phyloP scores from a whole-genome alignment of 2,888 invertebrate species.

The Drosophila recens region DNA sequence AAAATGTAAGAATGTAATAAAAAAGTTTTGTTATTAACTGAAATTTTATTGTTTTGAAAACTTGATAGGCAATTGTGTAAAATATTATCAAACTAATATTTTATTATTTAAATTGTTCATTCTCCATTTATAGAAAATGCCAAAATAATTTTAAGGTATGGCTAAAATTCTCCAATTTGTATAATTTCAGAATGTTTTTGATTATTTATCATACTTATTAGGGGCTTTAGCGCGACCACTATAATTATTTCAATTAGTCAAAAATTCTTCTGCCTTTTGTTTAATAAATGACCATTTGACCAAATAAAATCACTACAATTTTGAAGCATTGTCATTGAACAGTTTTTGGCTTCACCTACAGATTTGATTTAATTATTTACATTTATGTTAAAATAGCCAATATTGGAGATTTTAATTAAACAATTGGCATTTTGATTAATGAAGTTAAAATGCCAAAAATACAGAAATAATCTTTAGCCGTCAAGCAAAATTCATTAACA shows the following conservation, averaged over 20 bases:
- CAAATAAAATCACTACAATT: slow-evolving; percentile 9
- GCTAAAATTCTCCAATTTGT: not conserved
- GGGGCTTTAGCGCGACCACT: slow-evolving; percentile 8
- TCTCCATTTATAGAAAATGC: not conserved
- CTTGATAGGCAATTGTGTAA: not conserved
- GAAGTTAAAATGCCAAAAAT: slow-evolving; percentile 57
- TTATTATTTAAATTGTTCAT: not conserved
- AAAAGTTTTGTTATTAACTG: not conserved
- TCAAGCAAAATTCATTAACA: slow-evolving; percentile 41
- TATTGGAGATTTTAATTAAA: slow-evolving; percentile 66
- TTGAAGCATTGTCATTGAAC: slow-evolving; percentile 6
- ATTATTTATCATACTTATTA: slow-evolving; percentile 9
- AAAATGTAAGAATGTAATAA: not conserved
- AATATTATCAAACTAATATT: not conserved
- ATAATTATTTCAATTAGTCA: slow-evolving; percentile 19
- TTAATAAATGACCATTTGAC: slow-evolving; percentile 5
- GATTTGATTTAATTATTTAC: slow-evolving; percentile 38
- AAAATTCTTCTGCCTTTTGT: slow-evolving; percentile 13
- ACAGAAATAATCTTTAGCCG: not conserved
- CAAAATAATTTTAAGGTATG: not conserved
- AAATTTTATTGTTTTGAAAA: not conserved
- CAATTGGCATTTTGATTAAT: slow-evolving; percentile 72
- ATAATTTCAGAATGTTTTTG: not conserved
- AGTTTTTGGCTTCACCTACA: slow-evolving; percentile 2
- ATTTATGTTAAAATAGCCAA: slow-evolving; percentile 53